Base-by-base conservation (phyloP, 2,797 vertebrate genomes). In the Heterohyrax brucei region DNA sequence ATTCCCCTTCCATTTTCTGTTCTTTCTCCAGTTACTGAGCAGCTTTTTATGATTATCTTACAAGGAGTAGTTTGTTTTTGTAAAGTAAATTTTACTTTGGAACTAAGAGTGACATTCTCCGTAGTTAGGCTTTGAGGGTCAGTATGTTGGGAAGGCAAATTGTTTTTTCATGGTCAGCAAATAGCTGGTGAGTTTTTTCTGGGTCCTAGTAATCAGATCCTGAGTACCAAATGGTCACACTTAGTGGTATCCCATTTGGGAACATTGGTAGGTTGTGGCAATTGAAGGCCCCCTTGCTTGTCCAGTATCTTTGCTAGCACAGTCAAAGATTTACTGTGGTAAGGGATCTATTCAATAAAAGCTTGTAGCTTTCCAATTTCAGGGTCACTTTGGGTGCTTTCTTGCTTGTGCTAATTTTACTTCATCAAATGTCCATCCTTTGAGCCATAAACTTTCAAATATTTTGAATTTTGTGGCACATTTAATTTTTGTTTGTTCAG, bases 401-500 rank as follows among this genome's bases (percentile, higher is more conserved):
- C 24, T 93, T 80, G 53, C 9, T 30, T 61, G 76, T 77, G 77
- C n/a, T 94, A 89, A 94, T 94, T 97, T 97, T 94, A 89, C 39
- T 1, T 96, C 85, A 93, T 93, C 33, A 89, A 48, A 86, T 30
- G 81, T 83, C 26, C 19, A 87, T 93, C 94, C 56, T 91, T 89
- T 75, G 30, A 80, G 12, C 30, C 87, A 19, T 82, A 87, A 89
- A 95, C 28, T 94, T 94, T 66, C 8, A 93, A 95, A 94, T 83
- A 86, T 83, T 59, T 66, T 92, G 75, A 94, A 92, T 96, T 96
- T 92, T 16, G 18, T 77, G 79, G 30, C 19, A 22, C 30, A 66
- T 81, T 95, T 89, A 76, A 85, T 96, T 94, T 97, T 90, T 90
- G 89, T 94, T 96, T 77, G 75, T 88, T 75, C 94, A 83, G 12